A percentile compares a stretch with the other conserved stretches of the same genome.
phyloP scores from a whole-genome alignment of 2,113 vertebrate species.

The Leucopternis melanops region DNA sequence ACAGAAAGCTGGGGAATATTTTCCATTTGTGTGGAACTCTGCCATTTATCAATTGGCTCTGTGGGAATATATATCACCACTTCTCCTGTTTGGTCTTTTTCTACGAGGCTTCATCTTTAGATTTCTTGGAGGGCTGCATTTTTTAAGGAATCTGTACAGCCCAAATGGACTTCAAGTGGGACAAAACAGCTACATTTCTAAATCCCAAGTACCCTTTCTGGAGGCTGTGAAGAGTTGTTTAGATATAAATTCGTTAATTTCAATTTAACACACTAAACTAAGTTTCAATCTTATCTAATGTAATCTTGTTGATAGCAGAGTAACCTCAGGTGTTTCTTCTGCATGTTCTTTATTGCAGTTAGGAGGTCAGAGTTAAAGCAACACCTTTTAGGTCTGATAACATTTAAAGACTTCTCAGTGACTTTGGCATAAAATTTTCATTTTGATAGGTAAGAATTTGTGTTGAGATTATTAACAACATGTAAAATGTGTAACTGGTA shows the following conservation, averaged over 20 bases:
- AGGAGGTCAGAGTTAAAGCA: background rate
- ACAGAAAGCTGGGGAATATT: background rate
- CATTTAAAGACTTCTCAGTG: background rate
- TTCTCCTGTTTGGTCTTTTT: background rate
- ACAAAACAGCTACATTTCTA: background rate
- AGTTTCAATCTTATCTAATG: background rate
- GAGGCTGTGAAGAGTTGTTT: background rate
- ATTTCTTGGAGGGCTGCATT: background rate
- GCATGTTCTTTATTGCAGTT: background rate
- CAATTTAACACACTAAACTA: background rate
- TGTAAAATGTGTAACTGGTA: background rate
- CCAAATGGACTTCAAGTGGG: background rate
- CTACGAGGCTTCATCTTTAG: background rate
- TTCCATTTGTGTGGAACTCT: background rate
- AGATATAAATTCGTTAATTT: background rate
- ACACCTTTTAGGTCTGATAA: background rate
- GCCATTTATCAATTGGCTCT: background rate
- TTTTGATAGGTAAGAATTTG: background rate
- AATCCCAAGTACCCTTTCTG: background rate
- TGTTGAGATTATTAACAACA: background rate
- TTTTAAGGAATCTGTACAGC: background rate
- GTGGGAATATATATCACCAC: background rate
- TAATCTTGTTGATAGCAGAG: background rate
- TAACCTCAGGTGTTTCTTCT: background rate
- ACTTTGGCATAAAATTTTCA: background rate